These are phyloP conservation scores for Cryptophagus acutangulus DNA, from an alignment of 2,888 invertebrate genomes.

Conservation along the genomic window DNA sequence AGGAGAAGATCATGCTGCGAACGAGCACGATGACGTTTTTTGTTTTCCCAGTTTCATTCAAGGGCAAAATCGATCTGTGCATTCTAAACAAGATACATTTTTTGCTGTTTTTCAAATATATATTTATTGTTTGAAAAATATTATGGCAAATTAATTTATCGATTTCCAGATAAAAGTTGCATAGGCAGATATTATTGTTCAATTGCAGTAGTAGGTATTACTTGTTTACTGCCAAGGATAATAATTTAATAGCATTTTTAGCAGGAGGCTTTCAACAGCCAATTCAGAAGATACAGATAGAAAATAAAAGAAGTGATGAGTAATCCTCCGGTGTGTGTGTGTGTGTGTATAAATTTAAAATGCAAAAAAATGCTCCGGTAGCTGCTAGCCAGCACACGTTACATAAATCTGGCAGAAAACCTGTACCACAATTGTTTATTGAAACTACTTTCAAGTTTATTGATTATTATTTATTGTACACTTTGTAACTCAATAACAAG, in stretches of 20 bases:
- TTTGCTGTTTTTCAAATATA: neutral
- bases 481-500: conserved; percentile 9
- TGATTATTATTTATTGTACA: conserved; percentile 7
- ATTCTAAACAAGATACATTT: conserved; percentile 6
- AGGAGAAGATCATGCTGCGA: conserved; percentile 2
- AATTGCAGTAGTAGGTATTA: neutral
- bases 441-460: conserved; percentile 8
- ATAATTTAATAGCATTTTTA: too few species aligned
- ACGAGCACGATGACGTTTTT: conserved; percentile 7
- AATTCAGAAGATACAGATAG: too few species aligned
- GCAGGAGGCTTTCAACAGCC: too few species aligned
- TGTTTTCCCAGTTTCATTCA: neutral
- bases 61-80: neutral
- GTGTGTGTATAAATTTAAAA: conserved; percentile 2
- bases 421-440: conserved; percentile 9
- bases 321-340: conserved; percentile 4
- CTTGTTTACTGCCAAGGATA: conserved; percentile 9
- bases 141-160: conserved; percentile 3
- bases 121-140: neutral
- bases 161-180: conserved; percentile 5
- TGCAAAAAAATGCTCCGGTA: conserved; percentile 4
- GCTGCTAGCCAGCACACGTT: neutral
- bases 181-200: neutral
- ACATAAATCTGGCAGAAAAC: conserved; percentile 9
- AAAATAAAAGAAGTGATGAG: too few species aligned